These are phyloP conservation scores for Parnassius apollo DNA, from an alignment of 2,888 invertebrate genomes.

Conservation along the genomic window DNA sequence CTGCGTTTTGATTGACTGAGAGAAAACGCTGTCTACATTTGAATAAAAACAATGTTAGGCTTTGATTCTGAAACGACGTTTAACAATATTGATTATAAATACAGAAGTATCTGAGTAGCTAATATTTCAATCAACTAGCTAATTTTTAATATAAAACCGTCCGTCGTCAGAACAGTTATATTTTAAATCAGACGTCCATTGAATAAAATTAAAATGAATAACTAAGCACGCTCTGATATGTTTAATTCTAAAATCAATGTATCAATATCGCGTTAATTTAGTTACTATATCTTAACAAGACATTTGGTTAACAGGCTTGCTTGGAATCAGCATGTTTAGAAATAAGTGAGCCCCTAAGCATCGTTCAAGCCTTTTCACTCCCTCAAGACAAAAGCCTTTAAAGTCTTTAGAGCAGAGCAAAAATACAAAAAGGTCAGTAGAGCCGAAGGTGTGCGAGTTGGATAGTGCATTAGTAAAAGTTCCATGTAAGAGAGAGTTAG, in stretches of 20 bases:
- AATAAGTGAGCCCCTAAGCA: slow-evolving; percentile 51
- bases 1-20: too few relatives aligned
- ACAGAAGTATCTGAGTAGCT: too few relatives aligned
- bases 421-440: slow-evolving; percentile 75
- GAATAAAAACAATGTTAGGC: too few relatives aligned
- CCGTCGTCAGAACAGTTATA: slow-evolving; percentile 8
- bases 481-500: slow-evolving; percentile 48
- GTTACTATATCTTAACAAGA: background rate
- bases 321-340: slow-evolving; percentile 43
- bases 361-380: slow-evolving; percentile 61
- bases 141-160: slow-evolving; percentile 15
- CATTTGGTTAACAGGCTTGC: slow-evolving; percentile 27
- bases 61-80: too few relatives aligned
- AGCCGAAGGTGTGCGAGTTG: slow-evolving; percentile 59
- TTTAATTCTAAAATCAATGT: slow-evolving; percentile 25
- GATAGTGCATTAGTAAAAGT: slow-evolving; percentile 43
- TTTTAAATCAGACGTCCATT: background rate
- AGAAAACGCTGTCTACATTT: too few relatives aligned
- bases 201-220: slow-evolving; percentile 8
- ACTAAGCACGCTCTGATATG: slow-evolving; percentile 10
- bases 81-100: too few relatives aligned
- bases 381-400: slow-evolving; percentile 67
- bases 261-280: background rate
- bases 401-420: slow-evolving; percentile 66
- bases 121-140: too few relatives aligned